A percentile compares a stretch with the other conserved stretches of the same genome.
phyloP scores from a whole-genome alignment of 2,113 vertebrate species.

The Cyanoderma ruficeps region DNA sequence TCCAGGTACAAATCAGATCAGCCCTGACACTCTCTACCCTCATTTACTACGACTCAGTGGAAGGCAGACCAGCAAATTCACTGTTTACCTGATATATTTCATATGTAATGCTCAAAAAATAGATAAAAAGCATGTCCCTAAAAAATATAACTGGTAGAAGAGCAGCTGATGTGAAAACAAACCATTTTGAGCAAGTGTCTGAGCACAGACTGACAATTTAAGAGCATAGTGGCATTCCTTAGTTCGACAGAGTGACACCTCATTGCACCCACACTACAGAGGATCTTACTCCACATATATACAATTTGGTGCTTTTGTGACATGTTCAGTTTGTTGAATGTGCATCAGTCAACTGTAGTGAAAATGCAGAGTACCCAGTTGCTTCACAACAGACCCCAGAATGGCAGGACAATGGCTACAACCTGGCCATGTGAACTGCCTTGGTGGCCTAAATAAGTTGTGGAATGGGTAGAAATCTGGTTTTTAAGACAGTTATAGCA shows the following conservation, averaged over 20 bases:
- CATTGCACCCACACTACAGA: background rate
- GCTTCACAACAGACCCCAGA: background rate
- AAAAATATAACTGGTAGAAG: background rate
- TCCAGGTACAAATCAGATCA: background rate
- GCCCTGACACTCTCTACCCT: background rate
- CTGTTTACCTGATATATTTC: background rate
- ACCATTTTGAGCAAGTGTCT: background rate
- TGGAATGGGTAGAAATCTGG: background rate
- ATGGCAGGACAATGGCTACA: fast-evolving
- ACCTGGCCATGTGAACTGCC: fast-evolving
- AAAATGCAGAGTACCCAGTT: background rate
- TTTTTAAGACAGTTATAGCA: background rate
- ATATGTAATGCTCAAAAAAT: background rate
- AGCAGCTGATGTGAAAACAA: background rate
- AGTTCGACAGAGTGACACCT: background rate
- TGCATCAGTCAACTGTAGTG: background rate
- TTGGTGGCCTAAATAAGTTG: background rate
- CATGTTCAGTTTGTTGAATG: background rate
- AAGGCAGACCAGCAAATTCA: background rate
- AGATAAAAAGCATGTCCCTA: background rate
- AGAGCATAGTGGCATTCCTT: background rate
- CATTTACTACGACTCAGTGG: background rate
- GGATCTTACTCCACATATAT: background rate
- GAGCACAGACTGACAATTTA: background rate
- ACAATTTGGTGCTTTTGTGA: background rate